Evolutionary conservation across 2,113 vertebrate genomes (phyloP), one percentile per base, ranked within the genome.

Genomic region (Silurus meridionalis): DNA sequence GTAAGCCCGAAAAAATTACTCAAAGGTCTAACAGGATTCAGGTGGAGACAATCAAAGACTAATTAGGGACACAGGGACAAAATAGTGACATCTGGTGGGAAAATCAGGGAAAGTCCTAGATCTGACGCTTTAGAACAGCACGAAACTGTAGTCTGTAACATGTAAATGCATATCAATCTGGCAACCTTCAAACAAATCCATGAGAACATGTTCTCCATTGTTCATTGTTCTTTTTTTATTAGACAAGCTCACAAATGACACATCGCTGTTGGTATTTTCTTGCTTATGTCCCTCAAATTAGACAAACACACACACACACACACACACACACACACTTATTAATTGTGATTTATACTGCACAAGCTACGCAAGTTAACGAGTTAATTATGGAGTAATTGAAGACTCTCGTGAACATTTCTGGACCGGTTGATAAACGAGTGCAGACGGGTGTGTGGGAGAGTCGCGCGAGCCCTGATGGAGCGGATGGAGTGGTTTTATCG

Each of bases 331-430:
- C 37, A 37, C 37, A 37, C 37, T 37, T 37, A 37, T 37, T 37
- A 37, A 37, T 2, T 37, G 37, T 37, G 2, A 37, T 37, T 37
- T 37, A 37, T 37, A 37, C 37, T 37, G 37, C 37, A 37, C 37
- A 37, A 37, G 37, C 37, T 37, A 37, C 37, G 37, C 19, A 8
- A 46, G 61, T 50, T 85, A 67, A 80, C 50, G 77, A 71, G 53
- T 86, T 4, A 52, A n/a, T 71, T 61, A 37, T 60, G 64, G n/a
- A 67, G 25, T 85, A 80, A 85, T 85, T 46, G 66, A 80, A 23
- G 53, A 69, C 64, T 37, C 52, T 80, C 48, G 80, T 80, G 64
- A 86, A 80, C 55, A 17, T 48, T 46, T 58, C 57, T 69, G 84
- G 75, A 37, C 61, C 25, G n/a, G 52, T 60, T 60, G 48, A 82